Base-by-base conservation (phyloP, 2,113 vertebrate species). In the Ammospiza nelsoni region DNA sequence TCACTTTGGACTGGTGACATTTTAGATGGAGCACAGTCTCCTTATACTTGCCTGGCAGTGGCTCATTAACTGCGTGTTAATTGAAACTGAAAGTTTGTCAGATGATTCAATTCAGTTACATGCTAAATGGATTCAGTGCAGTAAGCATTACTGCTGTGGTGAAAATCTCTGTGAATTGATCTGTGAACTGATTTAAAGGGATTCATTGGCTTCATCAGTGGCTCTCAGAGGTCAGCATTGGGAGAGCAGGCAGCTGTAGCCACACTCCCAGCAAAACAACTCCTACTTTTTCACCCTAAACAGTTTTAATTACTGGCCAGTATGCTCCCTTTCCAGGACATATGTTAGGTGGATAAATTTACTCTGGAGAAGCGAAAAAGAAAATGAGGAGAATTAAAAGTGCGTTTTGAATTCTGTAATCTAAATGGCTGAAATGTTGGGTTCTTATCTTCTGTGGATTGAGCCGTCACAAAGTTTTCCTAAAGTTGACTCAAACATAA, bases 21-120 rank as follows among this genome's bases (percentile, higher is more conserved):
- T 94, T 86, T 62, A 89, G 57, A 29, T 89, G 89, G 90, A 93
- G 46, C 58, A 29, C 7, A 8, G 48, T 63, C 79, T 91, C 69
- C 87, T 84, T 81, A 62, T 87, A 74, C 48, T 80, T 66, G 65
- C 73, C 48, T 71, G 31, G 11, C 41, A 91, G 90, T 44, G 62
- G 91, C 73, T 95, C 72, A 41, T 90, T 86, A 71, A 37, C 76
- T 66, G 28, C 33, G 13, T 44, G 29, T 76, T 92, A 87, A 94
- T 88, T 82, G 91, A 72, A 92, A 76, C 75, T 68, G 91, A 94
- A 74, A 79, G 44, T 97, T 95, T 72, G 67, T 87, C 74, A 83
- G 82, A 74, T 82, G 68, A 79, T 91, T 89, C 86, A 95, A 55
- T 92, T 88, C 65, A 41, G 74, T 77, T 95, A 63, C 66, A 24